These are phyloP conservation scores for Lutraria lutraria DNA, from an alignment of 2,888 invertebrate species.

Conservation along the genomic window DNA sequence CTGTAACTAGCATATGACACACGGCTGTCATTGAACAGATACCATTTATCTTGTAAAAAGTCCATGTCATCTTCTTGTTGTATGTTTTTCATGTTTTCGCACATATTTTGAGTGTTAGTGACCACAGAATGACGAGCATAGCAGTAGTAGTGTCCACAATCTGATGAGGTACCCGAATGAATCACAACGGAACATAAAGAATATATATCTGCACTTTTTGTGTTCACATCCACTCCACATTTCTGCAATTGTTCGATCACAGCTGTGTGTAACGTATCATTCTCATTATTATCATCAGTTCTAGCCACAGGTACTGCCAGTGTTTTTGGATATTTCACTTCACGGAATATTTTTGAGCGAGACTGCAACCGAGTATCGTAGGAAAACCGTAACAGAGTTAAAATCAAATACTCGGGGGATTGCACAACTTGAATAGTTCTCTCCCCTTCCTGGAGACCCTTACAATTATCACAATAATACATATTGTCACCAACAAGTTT, in stretches of 20 bases:
- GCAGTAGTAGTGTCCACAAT: slow-evolving; percentile 96
- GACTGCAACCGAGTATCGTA: slow-evolving; percentile 91
- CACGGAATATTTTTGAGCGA: slow-evolving; percentile 92
- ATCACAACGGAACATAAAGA: slow-evolving; percentile 94
- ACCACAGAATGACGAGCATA: slow-evolving; percentile 88
- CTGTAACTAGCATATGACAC: slow-evolving; percentile 88
- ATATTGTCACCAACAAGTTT: slow-evolving; percentile 93
- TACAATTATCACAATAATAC: slow-evolving; percentile 93
- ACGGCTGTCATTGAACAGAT: slow-evolving; percentile 93
- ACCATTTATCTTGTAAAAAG: slow-evolving; percentile 90
- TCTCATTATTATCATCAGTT: slow-evolving; percentile 34
- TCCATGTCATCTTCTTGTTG: slow-evolving; percentile 78
- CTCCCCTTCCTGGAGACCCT: slow-evolving; percentile 92
- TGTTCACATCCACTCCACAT: slow-evolving; percentile 67
- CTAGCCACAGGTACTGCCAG: slow-evolving; percentile 82
- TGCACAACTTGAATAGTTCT: slow-evolving; percentile 91
- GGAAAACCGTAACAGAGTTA: slow-evolving; percentile 93
- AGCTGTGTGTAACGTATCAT: slow-evolving; percentile 60
- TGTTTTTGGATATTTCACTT: slow-evolving; percentile 85
- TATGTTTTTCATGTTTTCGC: slow-evolving; percentile 68
- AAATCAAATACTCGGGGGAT: slow-evolving; percentile 92
- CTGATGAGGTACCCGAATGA: slow-evolving; percentile 93
- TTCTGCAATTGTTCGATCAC: slow-evolving; percentile 66
- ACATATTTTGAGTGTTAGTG: slow-evolving; percentile 68
- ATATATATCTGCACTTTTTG: slow-evolving; percentile 88